A percentile compares a stretch with the other conserved stretches of the same genome.
Evolutionary conservation across 2,888 invertebrate species (phyloP).

Genomic region (Zaprionus bogoriensis): DNA sequence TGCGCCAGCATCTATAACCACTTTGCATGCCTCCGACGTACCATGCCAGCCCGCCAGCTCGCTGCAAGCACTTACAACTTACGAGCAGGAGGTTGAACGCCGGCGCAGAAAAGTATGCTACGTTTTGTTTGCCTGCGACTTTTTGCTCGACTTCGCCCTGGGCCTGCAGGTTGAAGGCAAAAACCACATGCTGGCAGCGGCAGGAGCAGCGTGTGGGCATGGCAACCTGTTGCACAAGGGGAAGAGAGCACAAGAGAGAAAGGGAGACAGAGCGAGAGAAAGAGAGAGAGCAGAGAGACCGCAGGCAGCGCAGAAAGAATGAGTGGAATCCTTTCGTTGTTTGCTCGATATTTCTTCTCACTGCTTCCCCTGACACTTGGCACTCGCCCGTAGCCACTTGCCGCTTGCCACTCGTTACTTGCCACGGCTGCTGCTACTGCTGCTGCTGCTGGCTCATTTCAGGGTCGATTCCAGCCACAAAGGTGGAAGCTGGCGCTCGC

Average conservation of each 20-base stretch:
- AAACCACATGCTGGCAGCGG: conserved; percentile 3
- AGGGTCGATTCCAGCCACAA: conserved; percentile 16
- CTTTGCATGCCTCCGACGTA: not conserved
- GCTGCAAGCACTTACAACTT: too few species aligned
- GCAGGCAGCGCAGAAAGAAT: not conserved
- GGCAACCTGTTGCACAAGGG: conserved; percentile 40
- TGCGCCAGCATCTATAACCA: not conserved
- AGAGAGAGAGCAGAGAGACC: conserved; percentile 4
- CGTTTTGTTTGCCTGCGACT: not conserved
- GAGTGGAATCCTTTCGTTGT: conserved; percentile 40
- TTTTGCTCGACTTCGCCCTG: not conserved
- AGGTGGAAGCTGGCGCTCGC: conserved; percentile 6
- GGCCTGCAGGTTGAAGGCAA: not conserved
- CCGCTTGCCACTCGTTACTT: not conserved
- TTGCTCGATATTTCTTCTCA: conserved; percentile 38
- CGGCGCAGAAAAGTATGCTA: conserved; percentile 14
- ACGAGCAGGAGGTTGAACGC: too few species aligned
- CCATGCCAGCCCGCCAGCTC: not conserved
- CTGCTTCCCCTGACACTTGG: conserved; percentile 2
- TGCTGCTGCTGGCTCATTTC: not conserved
- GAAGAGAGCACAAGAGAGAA: conserved; percentile 6
- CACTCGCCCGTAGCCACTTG: not conserved
- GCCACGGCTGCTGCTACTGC: not conserved
- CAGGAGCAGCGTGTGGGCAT: not conserved
- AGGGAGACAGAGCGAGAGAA: conserved; percentile 3